A percentile compares a stretch with the other conserved stretches of the same genome.
Conservation (phyloP, 2,113 vertebrate species). For the Burhinus bistriatus region DNA sequence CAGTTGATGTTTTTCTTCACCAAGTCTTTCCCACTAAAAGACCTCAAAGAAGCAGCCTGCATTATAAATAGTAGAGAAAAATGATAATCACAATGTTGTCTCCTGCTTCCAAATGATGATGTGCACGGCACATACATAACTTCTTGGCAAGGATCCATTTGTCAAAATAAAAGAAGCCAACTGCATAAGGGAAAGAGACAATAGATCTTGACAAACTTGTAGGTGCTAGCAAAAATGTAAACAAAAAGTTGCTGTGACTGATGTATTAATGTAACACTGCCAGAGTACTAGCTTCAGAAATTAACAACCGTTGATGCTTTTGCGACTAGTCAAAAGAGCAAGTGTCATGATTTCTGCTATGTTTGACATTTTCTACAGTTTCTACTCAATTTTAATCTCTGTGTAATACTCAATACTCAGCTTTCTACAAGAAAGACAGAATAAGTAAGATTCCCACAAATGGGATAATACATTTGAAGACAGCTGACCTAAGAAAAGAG, state of each 20-base stretch:
- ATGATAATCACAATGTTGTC: background rate
- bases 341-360: conserved; percentile 56
- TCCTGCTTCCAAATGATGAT: conserved; percentile 27
- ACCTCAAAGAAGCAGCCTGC: background rate
- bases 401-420: conserved; percentile 42
- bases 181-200: background rate
- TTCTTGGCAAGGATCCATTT: conserved; percentile 22
- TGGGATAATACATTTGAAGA: conserved; percentile 52
- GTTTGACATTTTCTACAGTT: conserved; percentile 55
- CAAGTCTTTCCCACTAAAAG: background rate
- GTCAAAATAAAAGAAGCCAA: conserved; percentile 32
- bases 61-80: conserved; percentile 46
- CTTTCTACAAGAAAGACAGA: conserved; percentile 45
- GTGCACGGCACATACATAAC: background rate
- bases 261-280: background rate
- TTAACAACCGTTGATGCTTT: conserved; percentile 35
- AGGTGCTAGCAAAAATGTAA: conserved; percentile 3
- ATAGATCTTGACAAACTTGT: conserved; percentile 31
- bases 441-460: conserved; percentile 34
- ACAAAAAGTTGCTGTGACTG: conserved; percentile 2
- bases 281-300: background rate
- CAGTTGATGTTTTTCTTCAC: background rate
- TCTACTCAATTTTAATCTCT: conserved; percentile 57
- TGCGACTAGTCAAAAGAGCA: conserved; percentile 56
- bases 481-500: conserved; percentile 65